Percentiles rank a stretch among this genome's conserved stretches.
Conservation (phyloP, 2,797 vertebrate species). For the Syndactyla subalaris region DNA sequence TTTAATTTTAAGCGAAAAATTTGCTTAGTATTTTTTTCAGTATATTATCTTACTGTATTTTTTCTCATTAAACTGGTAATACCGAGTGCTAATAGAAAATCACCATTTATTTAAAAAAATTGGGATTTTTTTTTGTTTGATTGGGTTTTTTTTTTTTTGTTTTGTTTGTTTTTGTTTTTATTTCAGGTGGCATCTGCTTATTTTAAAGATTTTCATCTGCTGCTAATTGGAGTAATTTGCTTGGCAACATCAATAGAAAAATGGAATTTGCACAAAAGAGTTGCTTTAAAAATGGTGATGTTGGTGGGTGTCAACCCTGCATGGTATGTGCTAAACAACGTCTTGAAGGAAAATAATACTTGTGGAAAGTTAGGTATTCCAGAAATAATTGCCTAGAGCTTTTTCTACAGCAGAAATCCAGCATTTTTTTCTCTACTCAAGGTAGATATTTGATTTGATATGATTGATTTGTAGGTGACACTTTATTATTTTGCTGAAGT, state of each 20-base stretch:
- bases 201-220: constrained; percentile 93
- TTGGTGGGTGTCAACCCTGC: constrained; percentile 89
- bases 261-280: constrained; percentile 92
- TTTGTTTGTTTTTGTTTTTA: neutral
- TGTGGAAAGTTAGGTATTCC: neutral
- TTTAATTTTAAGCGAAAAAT: neutral
- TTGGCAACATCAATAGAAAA: constrained; percentile 92
- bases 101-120: neutral
- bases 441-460: neutral
- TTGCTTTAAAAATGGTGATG: constrained; percentile 89
- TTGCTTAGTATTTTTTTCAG: neutral
- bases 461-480: neutral
- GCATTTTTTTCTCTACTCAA: neutral
- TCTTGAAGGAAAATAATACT: neutral
- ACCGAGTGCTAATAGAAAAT: neutral
- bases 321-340: constrained; percentile 77
- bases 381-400: neutral
- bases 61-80: neutral
- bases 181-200: constrained; percentile 87
- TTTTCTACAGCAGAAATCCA: neutral
- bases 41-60: neutral
- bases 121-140: accelerated
- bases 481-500: constrained; percentile 6
- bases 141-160: too few relatives aligned
- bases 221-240: constrained; percentile 90